These are phyloP conservation scores for Mus minutoides DNA, from an alignment of 2,797 vertebrate genomes.

Conservation along the genomic window DNA sequence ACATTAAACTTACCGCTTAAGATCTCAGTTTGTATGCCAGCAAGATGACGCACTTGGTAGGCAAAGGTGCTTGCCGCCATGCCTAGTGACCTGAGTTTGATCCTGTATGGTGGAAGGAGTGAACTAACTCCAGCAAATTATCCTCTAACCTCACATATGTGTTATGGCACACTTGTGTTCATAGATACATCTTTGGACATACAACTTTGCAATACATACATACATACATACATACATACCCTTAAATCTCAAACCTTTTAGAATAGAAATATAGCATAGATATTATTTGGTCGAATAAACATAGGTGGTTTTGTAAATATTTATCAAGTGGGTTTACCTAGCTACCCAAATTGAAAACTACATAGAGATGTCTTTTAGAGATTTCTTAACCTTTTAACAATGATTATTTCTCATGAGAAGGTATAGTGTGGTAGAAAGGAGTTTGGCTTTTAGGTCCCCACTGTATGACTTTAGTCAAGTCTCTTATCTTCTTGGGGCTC, in stretches of 20 bases:
- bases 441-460: background rate
- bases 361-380: background rate
- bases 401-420: background rate
- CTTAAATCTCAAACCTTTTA: background rate
- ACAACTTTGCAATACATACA: background rate
- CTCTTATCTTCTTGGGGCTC: constrained; percentile 36
- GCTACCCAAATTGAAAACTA: background rate
- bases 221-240: background rate
- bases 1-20: background rate
- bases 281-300: constrained; percentile 14
- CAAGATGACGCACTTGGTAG: background rate
- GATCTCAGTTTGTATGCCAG: background rate
- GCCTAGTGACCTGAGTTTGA: background rate
- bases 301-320: background rate
- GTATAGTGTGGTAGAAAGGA: background rate
- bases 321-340: background rate
- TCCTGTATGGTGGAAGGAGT: background rate
- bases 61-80: background rate
- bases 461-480: constrained; percentile 41
- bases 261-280: background rate
- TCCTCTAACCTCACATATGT: background rate
- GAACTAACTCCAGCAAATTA: background rate
- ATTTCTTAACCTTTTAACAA: background rate
- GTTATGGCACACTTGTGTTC: background rate
- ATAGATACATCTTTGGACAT: background rate